phyloP scores from a whole-genome alignment of 2,888 invertebrate genomes.

The Ophioninae sp. region DNA sequence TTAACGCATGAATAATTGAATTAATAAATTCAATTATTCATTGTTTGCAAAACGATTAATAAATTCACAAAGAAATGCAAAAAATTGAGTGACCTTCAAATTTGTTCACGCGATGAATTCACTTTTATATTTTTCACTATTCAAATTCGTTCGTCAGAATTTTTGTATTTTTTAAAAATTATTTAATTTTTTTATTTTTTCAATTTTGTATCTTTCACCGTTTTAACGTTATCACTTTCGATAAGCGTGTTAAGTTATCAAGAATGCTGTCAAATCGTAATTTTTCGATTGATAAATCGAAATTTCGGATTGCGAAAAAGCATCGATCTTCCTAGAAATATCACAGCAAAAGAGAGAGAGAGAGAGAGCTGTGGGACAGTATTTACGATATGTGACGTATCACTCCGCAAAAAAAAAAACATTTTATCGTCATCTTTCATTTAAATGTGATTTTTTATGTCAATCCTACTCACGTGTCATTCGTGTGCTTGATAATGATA shows the following conservation, averaged over 20 bases:
- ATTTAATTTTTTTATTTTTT: not conserved
- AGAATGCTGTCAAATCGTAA: not conserved
- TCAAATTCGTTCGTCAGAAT: not conserved
- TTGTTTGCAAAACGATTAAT: not conserved
- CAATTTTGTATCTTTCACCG: not conserved
- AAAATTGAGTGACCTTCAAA: not conserved
- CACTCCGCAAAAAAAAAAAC: conserved; percentile 13
- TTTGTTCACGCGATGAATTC: not conserved
- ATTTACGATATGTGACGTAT: conserved; percentile 10
- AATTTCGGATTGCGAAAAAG: too few relatives aligned
- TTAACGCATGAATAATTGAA: not conserved
- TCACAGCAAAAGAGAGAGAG: not conserved
- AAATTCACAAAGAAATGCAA: not conserved
- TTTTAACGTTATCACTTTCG: not conserved
- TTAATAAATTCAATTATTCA: not conserved
- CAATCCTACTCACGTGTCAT: conserved; percentile 23
- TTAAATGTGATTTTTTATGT: conserved; percentile 13
- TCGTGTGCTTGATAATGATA: not conserved
- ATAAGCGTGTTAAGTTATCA: not conserved
- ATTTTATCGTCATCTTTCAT: conserved; percentile 24
- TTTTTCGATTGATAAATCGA: not conserved
- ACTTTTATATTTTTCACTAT: too few relatives aligned
- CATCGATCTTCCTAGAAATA: too few relatives aligned
- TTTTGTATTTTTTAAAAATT: not conserved
- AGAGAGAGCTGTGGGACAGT: not conserved